phyloP scores from a whole-genome alignment of 1,140 invertebrate genomes.

The Halesus radiatus region DNA sequence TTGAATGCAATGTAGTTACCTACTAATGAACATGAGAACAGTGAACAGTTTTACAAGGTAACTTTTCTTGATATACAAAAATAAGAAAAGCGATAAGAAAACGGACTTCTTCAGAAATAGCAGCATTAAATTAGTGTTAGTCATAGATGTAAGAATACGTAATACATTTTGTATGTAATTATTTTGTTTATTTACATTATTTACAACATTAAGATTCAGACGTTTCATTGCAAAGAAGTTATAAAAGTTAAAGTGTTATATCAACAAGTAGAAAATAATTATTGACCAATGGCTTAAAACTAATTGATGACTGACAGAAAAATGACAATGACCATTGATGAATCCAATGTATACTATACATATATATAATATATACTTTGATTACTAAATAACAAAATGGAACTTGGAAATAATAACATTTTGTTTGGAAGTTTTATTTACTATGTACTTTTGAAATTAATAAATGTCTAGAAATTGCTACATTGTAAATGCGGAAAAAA shows the following conservation, averaged over 20 bases:
- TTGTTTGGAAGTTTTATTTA: too few relatives aligned
- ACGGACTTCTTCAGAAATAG: background rate
- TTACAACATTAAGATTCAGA: conserved; percentile 1
- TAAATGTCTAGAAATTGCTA: too few relatives aligned
- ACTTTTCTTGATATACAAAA: background rate
- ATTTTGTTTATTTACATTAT: conserved; percentile 20
- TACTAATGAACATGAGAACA: too few relatives aligned
- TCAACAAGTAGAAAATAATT: conserved; percentile 6
- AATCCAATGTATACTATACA: too few relatives aligned
- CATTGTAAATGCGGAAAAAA: too few relatives aligned
- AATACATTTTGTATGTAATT: background rate
- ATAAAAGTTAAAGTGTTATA: conserved; percentile 14
- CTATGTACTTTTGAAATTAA: too few relatives aligned
- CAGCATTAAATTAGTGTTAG: background rate
- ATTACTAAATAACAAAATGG: conserved; percentile 11
- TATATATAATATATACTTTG: too few relatives aligned
- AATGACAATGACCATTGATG: too few relatives aligned
- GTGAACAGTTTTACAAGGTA: background rate
- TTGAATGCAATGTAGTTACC: too few relatives aligned
- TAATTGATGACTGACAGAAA: too few relatives aligned
- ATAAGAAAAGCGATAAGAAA: background rate
- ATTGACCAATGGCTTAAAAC: too few relatives aligned
- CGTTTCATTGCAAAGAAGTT: conserved; percentile 9
- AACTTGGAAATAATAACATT: too few relatives aligned
- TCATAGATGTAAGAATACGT: conserved; percentile 8